A percentile compares a stretch with the other conserved stretches of the same genome.
Evolutionary conservation across 2,888 invertebrate genomes (phyloP).

Genomic region (Syrista parreyssii): DNA sequence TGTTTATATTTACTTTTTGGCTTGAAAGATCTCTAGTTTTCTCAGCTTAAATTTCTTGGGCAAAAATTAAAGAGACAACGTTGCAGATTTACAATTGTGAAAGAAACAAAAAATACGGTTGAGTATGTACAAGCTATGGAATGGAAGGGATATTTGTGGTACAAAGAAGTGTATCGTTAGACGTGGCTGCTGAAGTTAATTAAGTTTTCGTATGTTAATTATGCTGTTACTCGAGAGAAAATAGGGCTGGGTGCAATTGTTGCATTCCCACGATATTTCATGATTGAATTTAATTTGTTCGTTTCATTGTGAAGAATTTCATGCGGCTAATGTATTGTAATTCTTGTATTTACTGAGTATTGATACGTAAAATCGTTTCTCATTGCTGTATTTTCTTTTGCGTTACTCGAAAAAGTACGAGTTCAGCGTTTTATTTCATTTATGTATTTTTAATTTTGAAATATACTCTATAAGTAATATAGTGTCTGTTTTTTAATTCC

Average conservation of each 20-base stretch:
- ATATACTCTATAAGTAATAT: neutral
- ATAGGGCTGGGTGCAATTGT: neutral
- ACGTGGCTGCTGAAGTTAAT: neutral
- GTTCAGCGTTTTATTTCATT: neutral
- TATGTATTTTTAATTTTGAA: neutral
- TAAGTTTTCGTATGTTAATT: neutral
- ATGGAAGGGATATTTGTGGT: neutral
- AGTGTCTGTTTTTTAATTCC: neutral
- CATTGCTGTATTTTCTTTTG: neutral
- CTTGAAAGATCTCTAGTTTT: neutral
- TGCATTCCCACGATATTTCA: neutral
- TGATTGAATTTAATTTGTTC: neutral
- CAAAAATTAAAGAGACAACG: neutral
- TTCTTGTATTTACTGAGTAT: too few species aligned
- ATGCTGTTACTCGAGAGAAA: neutral
- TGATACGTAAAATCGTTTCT: too few species aligned
- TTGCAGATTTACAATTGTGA: neutral
- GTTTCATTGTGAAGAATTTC: too few species aligned
- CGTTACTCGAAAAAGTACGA: neutral
- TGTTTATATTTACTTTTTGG: neutral
- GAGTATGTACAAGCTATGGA: neutral
- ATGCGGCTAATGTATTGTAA: too few species aligned
- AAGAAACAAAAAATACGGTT: neutral
- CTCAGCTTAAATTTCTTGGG: neutral
- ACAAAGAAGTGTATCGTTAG: neutral